Base-by-base conservation (phyloP, 1,140 invertebrate species). In the Cherax quadricarinatus region DNA sequence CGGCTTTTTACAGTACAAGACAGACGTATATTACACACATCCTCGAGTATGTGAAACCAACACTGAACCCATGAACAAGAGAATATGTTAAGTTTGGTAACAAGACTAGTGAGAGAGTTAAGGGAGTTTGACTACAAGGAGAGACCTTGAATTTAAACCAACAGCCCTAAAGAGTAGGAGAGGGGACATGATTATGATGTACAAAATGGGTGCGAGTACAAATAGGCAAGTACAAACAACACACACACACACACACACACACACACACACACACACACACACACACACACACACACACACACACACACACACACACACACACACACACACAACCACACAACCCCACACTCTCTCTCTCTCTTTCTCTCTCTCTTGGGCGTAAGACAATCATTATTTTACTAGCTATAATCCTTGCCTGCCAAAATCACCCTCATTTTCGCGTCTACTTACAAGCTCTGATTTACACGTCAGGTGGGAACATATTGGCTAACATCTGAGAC, bases 231-330 rank as follows among this genome's bases (percentile, higher is more conserved):
- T 41, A 86, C 57, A 41, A 48, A 86, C 60, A 86, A 86, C 84
- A 66, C 84, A 86, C 66, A 73, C 41, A 86, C 66, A 86, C 48
- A 73, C 62, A 86, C 85, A 86, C 70, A 51, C 66, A 75, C 41
- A 49, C 57, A 70, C 80, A 82, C 80, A 82, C 80, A 82, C 49
- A 82, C 80, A 82, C 80, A 82, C 80, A 57, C 80, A 51, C 80
- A 57, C 53, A 57, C 53, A 57, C 53, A 57, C 53, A 57, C 53
- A 57, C 53, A 81, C 79, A 81, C 79, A 81, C 79, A 80, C 79
- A 51, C 51, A 51, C 16, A 82, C 80, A 53, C 10, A 82, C 48
- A 80, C 79, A 80, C 79, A 80, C 79, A 48, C 79, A 82, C 80
- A 82, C 80, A 57, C 80, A 82, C 80, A 57, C 80, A 82, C 80